These are phyloP conservation scores for Conomelus anceps DNA, from an alignment of 2,888 invertebrate species.

Conservation along the genomic window DNA sequence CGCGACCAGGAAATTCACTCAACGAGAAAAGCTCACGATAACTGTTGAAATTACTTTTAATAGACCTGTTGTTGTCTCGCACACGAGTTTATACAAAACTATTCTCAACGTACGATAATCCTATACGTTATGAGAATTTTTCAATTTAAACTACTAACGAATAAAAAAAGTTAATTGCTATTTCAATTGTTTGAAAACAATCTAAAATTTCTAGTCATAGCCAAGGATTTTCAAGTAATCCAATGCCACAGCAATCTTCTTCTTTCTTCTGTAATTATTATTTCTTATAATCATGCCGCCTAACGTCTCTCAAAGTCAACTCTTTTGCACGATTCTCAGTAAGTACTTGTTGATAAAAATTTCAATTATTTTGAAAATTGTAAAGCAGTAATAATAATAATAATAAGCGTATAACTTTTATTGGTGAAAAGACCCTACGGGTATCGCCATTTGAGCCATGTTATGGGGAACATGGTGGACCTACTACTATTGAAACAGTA, in stretches of 20 bases:
- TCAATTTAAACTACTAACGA: neutral
- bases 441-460: too few relatives aligned
- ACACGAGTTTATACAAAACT: neutral
- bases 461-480: too few relatives aligned
- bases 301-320: too few relatives aligned
- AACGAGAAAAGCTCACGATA: neutral
- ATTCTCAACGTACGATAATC: neutral
- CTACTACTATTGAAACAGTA: too few relatives aligned
- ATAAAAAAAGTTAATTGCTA: neutral
- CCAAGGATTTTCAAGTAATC: neutral
- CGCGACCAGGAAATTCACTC: neutral
- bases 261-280: too few relatives aligned
- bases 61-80: neutral
- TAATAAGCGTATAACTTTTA: too few relatives aligned
- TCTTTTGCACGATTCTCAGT: too few relatives aligned
- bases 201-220: neutral
- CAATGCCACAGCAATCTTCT: neutral
- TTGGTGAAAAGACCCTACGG: too few relatives aligned
- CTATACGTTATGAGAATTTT: neutral
- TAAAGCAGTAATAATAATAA: too few relatives aligned
- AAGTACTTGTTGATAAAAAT: too few relatives aligned
- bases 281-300: neutral
- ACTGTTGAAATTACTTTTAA: neutral
- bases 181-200: neutral
- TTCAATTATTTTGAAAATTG: too few relatives aligned